A percentile compares a stretch with the other conserved stretches of the same genome.
Conservation (phyloP, 2,797 vertebrate species). For the Tapirus indicus region DNA sequence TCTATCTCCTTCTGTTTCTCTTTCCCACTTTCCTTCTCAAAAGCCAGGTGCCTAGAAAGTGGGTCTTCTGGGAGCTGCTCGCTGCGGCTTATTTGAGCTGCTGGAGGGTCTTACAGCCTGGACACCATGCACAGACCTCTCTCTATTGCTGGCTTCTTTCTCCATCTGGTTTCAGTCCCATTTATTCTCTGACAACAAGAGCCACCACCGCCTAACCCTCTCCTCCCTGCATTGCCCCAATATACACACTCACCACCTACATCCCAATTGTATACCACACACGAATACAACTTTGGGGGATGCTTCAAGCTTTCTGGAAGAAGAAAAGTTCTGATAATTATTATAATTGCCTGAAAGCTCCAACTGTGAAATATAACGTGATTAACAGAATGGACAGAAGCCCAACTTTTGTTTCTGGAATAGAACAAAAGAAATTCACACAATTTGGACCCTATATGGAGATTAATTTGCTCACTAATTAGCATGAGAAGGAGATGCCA, state of each 20-base stretch:
- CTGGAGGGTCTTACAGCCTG: background rate
- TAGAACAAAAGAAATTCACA: constrained; percentile 15
- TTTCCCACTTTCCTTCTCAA: background rate
- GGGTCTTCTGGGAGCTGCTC: background rate
- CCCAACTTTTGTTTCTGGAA: constrained; percentile 75
- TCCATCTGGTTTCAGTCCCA: background rate
- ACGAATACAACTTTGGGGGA: background rate
- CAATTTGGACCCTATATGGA: constrained; percentile 42
- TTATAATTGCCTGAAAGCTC: constrained; percentile 75
- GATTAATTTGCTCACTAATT: constrained; percentile 73
- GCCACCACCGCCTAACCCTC: background rate
- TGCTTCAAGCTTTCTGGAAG: constrained; percentile 34
- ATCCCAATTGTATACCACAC: background rate
- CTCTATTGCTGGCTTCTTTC: background rate
- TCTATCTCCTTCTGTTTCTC: too few relatives aligned
- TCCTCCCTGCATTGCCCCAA: background rate
- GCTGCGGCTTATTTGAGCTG: background rate
- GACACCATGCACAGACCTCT: background rate
- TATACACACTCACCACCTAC: background rate
- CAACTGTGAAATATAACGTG: constrained; percentile 72
- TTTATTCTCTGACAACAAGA: background rate
- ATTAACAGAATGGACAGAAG: constrained; percentile 76
- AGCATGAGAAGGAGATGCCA: constrained; percentile 33
- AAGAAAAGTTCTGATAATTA: constrained; percentile 69
- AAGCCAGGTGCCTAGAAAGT: background rate